Conservation (phyloP, 2,888 invertebrate species). For the Apamea crenata region DNA sequence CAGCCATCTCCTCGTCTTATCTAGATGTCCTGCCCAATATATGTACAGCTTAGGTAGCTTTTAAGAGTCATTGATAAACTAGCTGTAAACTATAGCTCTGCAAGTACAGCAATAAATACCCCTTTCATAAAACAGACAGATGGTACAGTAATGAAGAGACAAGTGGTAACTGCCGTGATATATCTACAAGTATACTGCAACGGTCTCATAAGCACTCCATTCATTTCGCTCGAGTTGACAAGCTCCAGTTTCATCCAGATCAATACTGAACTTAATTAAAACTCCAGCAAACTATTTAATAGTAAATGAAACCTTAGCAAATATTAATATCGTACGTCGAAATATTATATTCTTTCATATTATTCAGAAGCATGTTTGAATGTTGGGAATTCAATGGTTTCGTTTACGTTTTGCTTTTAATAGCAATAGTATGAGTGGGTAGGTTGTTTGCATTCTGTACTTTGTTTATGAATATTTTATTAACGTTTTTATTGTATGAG, state of each 20-base stretch:
- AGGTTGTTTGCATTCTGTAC: slow-evolving; percentile 1
- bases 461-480: slow-evolving; percentile 2
- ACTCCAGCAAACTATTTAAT: slow-evolving; percentile 46
- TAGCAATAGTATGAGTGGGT: not conserved
- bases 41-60: not conserved
- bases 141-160: not conserved
- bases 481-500: not conserved
- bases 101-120: slow-evolving; percentile 7
- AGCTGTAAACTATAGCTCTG: not conserved
- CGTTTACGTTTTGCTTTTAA: slow-evolving; percentile 24
- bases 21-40: too few relatives aligned
- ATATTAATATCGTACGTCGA: slow-evolving; percentile 49
- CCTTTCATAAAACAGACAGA: slow-evolving; percentile 6
- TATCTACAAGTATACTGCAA: slow-evolving; percentile 23
- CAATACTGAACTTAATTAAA: slow-evolving; percentile 56
- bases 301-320: slow-evolving; percentile 40
- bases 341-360: slow-evolving; percentile 52
- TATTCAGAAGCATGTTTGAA: slow-evolving; percentile 33
- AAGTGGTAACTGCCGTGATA: slow-evolving; percentile 7
- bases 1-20: too few relatives aligned
- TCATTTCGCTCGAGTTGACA: slow-evolving; percentile 34
- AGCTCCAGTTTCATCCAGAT: slow-evolving; percentile 36
- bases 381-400: slow-evolving; percentile 32
- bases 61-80: not conserved
- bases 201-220: slow-evolving; percentile 13